Percentiles rank a stretch among this genome's conserved stretches.
Conservation (phyloP, 2,113 vertebrate genomes). For the Muntiacus reevesi region DNA sequence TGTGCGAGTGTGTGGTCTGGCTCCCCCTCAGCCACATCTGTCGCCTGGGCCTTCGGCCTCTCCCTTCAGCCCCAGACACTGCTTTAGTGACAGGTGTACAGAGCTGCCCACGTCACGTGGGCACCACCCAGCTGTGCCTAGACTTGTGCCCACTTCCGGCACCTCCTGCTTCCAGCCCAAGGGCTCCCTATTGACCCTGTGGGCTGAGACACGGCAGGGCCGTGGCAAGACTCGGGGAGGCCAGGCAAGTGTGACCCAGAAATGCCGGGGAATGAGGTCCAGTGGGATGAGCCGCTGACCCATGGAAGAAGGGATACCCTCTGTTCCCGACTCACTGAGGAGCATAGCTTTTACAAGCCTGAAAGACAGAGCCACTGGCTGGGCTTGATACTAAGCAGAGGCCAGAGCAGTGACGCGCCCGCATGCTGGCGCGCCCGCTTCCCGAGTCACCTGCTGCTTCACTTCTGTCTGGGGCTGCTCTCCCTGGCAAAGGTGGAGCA, state of each 20-base stretch:
- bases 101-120: background rate
- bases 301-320: background rate
- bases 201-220: background rate
- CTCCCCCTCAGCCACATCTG: background rate
- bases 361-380: background rate
- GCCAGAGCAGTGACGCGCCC: fast-evolving
- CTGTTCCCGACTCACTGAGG: background rate
- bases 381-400: background rate
- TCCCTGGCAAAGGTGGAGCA: background rate
- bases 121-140: background rate
- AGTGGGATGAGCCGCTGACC: background rate
- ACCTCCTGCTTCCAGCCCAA: background rate
- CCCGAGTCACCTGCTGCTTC: background rate
- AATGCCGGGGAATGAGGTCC: background rate
- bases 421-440: fast-evolving
- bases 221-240: background rate
- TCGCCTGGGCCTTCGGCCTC: background rate
- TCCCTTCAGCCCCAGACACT: background rate
- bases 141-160: background rate
- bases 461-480: background rate
- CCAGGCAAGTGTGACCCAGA: no score
- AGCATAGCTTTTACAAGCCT: background rate
- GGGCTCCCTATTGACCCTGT: background rate
- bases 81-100: background rate
- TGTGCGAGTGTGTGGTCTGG: background rate